These are phyloP conservation scores for Stenotaenia linearis DNA, from an alignment of 2,888 invertebrate genomes.

Conservation along the genomic window DNA sequence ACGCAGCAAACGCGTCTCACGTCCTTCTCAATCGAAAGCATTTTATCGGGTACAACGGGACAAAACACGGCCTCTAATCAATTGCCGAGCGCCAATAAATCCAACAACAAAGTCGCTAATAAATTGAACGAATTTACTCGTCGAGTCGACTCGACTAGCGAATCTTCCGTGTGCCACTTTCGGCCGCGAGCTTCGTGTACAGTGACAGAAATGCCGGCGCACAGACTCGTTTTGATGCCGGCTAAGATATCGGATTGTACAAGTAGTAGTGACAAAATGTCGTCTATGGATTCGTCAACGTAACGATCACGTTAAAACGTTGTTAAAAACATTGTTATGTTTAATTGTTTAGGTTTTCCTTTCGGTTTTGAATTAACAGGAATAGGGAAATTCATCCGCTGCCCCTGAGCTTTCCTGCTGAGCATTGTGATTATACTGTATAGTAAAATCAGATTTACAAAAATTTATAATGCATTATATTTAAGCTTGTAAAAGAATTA, in stretches of 20 bases:
- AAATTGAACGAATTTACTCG: background rate
- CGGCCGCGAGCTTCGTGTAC: background rate
- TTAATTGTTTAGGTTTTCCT: background rate
- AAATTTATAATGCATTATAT: too few species aligned
- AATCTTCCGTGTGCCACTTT: background rate
- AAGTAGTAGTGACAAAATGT: background rate
- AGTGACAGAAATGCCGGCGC: background rate
- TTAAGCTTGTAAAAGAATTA: too few species aligned
- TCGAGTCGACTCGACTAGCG: background rate
- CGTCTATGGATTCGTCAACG: background rate
- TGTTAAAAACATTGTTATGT: background rate
- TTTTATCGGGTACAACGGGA: conserved; percentile 21
- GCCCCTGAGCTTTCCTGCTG: background rate
- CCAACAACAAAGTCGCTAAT: background rate
- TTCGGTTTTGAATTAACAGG: background rate
- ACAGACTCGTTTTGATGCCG: background rate
- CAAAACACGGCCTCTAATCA: background rate
- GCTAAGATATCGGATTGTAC: background rate
- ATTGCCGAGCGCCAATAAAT: background rate
- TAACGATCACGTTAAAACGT: background rate
- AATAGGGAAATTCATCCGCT: background rate
- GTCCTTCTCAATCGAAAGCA: conserved; percentile 28
- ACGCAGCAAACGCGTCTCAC: background rate
- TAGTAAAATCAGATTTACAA: too few species aligned
- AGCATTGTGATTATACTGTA: too few species aligned